Evolutionary conservation across 2,113 vertebrate species (phyloP).

Genomic region (Dasyurus viverrinus): DNA sequence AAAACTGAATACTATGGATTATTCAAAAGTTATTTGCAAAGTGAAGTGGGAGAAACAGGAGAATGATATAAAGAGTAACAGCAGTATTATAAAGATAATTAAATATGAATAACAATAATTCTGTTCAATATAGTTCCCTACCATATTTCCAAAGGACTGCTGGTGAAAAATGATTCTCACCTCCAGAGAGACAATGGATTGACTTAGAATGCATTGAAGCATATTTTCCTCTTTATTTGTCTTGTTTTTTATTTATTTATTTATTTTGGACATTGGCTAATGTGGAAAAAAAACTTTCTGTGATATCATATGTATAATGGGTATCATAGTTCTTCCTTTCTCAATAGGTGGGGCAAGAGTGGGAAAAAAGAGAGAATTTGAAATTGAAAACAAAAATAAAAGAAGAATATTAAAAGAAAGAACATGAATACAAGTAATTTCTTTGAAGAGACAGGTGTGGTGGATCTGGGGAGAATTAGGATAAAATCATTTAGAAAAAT

Average conservation of each 20-base stretch:
- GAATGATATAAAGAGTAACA: background rate
- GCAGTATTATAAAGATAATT: background rate
- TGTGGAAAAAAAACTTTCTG: background rate
- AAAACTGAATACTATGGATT: background rate
- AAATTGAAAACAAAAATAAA: no score
- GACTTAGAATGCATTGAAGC: background rate
- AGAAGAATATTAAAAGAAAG: background rate
- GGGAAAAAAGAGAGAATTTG: no score
- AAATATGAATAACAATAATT: background rate
- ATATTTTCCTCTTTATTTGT: background rate
- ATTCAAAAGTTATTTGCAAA: background rate
- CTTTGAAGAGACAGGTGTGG: background rate
- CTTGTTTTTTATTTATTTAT: background rate
- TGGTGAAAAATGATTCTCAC: background rate
- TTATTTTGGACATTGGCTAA: background rate
- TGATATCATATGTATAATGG: background rate
- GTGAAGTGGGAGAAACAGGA: background rate
- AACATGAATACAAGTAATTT: background rate
- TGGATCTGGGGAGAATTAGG: background rate
- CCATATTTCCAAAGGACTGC: background rate
- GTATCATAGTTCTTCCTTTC: background rate
- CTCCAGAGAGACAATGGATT: background rate
- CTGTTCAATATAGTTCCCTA: background rate
- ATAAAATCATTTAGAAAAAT: background rate
- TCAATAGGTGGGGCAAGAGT: background rate